These are phyloP conservation scores for Strix occidentalis DNA, from an alignment of 2,797 vertebrate species.

Conservation along the genomic window DNA sequence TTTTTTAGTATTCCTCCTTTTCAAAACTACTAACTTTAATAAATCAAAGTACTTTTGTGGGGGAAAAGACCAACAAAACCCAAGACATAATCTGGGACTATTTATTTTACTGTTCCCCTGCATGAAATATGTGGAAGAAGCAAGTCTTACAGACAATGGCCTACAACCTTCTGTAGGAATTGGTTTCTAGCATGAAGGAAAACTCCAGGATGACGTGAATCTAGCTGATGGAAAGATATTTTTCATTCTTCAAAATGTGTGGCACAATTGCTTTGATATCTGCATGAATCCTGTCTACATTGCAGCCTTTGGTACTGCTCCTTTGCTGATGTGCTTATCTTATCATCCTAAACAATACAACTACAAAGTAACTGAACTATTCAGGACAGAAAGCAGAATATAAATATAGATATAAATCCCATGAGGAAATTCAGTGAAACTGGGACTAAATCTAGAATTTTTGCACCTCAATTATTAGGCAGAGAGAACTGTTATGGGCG, in stretches of 20 bases:
- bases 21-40: neutral
- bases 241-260: neutral
- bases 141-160: neutral
- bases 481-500: neutral
- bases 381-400: neutral
- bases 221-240: neutral
- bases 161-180: neutral
- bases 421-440: neutral
- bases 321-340: neutral
- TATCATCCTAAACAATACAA: neutral
- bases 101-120: neutral
- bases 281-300: neutral
- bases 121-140: neutral
- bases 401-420: neutral
- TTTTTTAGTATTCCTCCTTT: neutral
- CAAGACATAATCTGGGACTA: neutral
- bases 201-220: neutral
- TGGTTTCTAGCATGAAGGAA: neutral
- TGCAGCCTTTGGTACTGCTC: neutral
- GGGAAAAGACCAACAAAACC: fast-evolving
- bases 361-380: neutral
- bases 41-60: neutral
- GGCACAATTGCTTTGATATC: neutral
- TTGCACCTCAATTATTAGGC: neutral
- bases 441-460: neutral